Percentiles rank a stretch among this genome's conserved stretches.
These are phyloP conservation scores for Meloidogyne chitwoodi DNA, from an alignment of 1,140 invertebrate genomes.

Conservation along the genomic window DNA sequence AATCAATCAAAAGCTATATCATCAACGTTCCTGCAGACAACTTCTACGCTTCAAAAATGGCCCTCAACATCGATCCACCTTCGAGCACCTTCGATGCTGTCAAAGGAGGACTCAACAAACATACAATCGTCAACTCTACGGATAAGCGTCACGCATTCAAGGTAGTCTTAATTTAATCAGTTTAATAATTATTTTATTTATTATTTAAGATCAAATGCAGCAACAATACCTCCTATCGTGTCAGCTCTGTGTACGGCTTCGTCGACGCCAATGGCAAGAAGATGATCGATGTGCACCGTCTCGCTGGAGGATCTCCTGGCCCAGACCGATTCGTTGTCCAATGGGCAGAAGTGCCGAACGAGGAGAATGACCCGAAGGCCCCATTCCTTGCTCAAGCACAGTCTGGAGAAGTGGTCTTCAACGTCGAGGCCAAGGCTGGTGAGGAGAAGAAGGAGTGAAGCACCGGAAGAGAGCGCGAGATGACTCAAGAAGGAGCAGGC, in stretches of 20 bases:
- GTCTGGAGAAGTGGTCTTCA: constrained; percentile 32
- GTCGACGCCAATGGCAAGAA: not conserved
- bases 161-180: not conserved
- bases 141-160: constrained; percentile 40
- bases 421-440: constrained; percentile 27
- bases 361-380: not conserved
- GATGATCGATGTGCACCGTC: not conserved
- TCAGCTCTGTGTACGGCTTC: constrained; percentile 38
- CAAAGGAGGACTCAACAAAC: constrained; percentile 25
- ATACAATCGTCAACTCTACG: constrained; percentile 32
- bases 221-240: constrained; percentile 41
- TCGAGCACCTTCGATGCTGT: constrained; percentile 23
- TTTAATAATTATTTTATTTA: not conserved
- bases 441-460: constrained; percentile 9
- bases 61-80: constrained; percentile 34
- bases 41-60: not conserved
- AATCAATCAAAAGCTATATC: too few species aligned
- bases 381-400: not conserved
- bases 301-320: constrained; percentile 7
- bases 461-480: not conserved
- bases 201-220: constrained; percentile 25
- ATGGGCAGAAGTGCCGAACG: not conserved
- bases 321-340: not conserved
- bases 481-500: not conserved
- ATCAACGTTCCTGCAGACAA: not conserved